Evolutionary conservation across 1,140 invertebrate genomes (phyloP).

Genomic region (Meloidogyne chitwoodi): DNA sequence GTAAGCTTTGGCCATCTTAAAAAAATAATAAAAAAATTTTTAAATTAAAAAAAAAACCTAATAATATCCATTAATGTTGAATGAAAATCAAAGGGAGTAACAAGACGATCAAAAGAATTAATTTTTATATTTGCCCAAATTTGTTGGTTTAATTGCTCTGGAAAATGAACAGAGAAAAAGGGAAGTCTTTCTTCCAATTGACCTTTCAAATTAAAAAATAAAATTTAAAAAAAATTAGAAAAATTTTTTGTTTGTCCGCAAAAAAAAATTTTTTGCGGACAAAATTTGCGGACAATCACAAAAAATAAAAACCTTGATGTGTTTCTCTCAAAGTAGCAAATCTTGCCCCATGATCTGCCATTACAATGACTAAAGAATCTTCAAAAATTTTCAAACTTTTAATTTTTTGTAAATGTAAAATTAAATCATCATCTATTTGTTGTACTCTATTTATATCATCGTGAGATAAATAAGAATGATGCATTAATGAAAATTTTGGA

Average conservation of each 20-base stretch:
- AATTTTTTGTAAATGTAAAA: slow-evolving; percentile 64
- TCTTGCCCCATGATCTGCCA: slow-evolving; percentile 60
- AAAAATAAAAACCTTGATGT: slow-evolving; percentile 68
- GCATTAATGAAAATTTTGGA: slow-evolving; percentile 78
- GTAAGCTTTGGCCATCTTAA: slow-evolving; percentile 1
- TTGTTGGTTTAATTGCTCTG: slow-evolving; percentile 54
- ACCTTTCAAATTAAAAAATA: slow-evolving; percentile 22
- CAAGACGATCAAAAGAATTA: slow-evolving; percentile 69
- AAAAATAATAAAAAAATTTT: not conserved
- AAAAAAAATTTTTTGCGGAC: not conserved
- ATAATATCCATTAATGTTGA: slow-evolving; percentile 41
- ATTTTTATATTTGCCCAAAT: slow-evolving; percentile 66
- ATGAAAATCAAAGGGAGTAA: slow-evolving; percentile 76
- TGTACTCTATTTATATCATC: slow-evolving; percentile 76
- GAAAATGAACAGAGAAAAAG: slow-evolving; percentile 76
- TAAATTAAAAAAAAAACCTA: not conserved
- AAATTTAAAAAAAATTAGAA: not conserved
- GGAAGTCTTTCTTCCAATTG: slow-evolving; percentile 77
- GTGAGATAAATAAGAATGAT: slow-evolving; percentile 83
- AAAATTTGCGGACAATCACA: not conserved
- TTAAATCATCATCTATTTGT: slow-evolving; percentile 71
- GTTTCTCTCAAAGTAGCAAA: slow-evolving; percentile 74
- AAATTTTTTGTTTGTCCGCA: not conserved
- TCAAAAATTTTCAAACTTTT: too few relatives aligned
- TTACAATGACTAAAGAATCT: slow-evolving; percentile 70